Base-by-base conservation (phyloP, 2,888 invertebrate species). In the Epirrhoe tristata region DNA sequence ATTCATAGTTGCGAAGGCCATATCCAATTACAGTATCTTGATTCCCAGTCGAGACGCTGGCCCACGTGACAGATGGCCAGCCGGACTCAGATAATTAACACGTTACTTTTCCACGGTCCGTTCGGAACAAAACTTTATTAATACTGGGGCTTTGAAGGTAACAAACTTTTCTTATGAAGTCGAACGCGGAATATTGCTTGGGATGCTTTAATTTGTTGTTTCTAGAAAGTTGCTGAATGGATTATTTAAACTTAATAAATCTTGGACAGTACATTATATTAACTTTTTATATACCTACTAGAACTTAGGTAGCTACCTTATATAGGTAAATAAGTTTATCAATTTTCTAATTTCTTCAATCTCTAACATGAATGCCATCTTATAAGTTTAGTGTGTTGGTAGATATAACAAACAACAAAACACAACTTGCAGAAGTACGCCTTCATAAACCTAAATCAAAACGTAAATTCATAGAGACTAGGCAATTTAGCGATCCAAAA, bases 141-240 rank as follows among this genome's bases (percentile, higher is more conserved):
- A 93, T 93, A 92, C 93, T 88, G 84, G 90, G 86, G 88, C 90
- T 88, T 91, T 90, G 89, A 90, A 88, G 86, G 88, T 83, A 87
- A 86, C 89, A 87, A 93, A 93, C 88, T 92, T 93, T 92, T 90
- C 88, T 93, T 92, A 93, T 93, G 92, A 93, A 93, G 92, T 89
- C 88, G 86, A 85, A 84, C 81, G 80, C 81, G 81, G 89, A 91
- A 90, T 91, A 91, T 83, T 83, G 88, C 89, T 88, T 87, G 81
- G 81, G 85, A 24, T 50, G 59, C 43, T 86, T 90, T 90, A 90
- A 90, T 91, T 91, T 89, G 86, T 89, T 89, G 87, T 90, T 90
- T 85, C 85, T 87, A 85, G 10, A 17, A 48, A 16, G 53, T 66
- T 31, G 24, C 31, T 46, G 43, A 43, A 56, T n/a, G 55, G 17